These are phyloP conservation scores for Lordiphosa clarofinis DNA, from an alignment of 1,140 invertebrate species.

Conservation along the genomic window DNA sequence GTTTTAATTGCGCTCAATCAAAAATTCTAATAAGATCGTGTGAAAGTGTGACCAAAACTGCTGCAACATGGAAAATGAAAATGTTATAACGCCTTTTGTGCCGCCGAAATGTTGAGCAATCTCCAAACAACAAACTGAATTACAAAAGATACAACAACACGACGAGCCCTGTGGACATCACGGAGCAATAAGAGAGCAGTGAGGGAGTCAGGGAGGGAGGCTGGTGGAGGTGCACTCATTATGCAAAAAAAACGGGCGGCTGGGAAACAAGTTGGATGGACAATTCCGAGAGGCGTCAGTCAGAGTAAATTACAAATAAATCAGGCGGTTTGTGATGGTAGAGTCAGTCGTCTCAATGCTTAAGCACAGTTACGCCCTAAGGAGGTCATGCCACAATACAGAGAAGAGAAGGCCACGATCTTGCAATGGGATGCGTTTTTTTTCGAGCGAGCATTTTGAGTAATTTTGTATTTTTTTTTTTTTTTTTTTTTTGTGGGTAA, in stretches of 20 bases:
- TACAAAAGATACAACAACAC: conserved; percentile 15
- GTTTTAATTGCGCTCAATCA: conserved; percentile 24
- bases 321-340: conserved; percentile 2
- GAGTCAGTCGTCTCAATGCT: conserved; percentile 22
- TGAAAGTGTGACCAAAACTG: conserved; percentile 20
- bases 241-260: conserved; percentile 12
- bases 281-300: conserved; percentile 11
- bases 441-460: not conserved
- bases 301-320: conserved; percentile 19
- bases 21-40: conserved; percentile 19
- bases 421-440: conserved; percentile 13
- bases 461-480: not conserved
- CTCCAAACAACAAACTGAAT: conserved; percentile 4
- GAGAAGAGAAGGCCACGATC: conserved; percentile 17
- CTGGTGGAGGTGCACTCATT: conserved; percentile 5
- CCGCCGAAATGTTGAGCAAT: conserved; percentile 11
- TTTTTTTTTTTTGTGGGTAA: not conserved
- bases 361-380: conserved; percentile 68
- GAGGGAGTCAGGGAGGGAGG: not conserved
- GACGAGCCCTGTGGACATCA: conserved; percentile 39
- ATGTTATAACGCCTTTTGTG: conserved; percentile 14
- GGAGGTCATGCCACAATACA: conserved; percentile 56
- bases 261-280: conserved; percentile 14
- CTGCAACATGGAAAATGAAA: conserved; percentile 1
- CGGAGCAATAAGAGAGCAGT: conserved; percentile 13